Conservation (phyloP, 2,797 vertebrate species). For the Micropoecilia bifurca region DNA sequence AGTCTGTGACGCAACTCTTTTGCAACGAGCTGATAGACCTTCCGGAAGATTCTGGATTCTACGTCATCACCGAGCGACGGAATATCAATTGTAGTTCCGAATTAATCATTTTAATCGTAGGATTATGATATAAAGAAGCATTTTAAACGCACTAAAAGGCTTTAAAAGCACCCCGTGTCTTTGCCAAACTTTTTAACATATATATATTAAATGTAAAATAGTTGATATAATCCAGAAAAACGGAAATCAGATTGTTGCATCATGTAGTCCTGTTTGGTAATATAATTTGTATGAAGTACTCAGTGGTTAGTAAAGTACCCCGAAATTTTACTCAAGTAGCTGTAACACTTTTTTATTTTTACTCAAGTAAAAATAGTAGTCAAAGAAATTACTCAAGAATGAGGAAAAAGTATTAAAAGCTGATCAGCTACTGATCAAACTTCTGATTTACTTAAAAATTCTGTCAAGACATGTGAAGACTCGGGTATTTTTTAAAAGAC, state of each 20-base stretch:
- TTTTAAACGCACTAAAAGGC: neutral
- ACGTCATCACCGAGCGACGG: constrained; percentile 62
- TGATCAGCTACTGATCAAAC: neutral
- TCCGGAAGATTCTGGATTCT: constrained; percentile 53
- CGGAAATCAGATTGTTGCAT: neutral
- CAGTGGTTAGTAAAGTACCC: neutral
- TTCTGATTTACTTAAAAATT: neutral
- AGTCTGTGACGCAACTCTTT: constrained; percentile 67
- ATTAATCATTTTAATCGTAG: neutral
- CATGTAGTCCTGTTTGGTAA: neutral
- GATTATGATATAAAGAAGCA: neutral
- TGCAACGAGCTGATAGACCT: constrained; percentile 38
- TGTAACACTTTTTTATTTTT: neutral
- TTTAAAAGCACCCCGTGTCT: neutral
- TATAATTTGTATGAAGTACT: neutral
- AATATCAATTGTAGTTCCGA: constrained; percentile 37
- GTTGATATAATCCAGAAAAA: neutral
- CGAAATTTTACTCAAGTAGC: neutral
- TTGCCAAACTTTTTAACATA: neutral
- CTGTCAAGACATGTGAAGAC: neutral
- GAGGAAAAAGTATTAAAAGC: neutral
- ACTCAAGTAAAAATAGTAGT: neutral
- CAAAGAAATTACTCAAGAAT: neutral
- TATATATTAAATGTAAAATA: neutral
- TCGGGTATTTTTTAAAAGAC: neutral